Evolutionary conservation across 2,888 invertebrate species (phyloP).

Genomic region (Mythimna pallens): DNA sequence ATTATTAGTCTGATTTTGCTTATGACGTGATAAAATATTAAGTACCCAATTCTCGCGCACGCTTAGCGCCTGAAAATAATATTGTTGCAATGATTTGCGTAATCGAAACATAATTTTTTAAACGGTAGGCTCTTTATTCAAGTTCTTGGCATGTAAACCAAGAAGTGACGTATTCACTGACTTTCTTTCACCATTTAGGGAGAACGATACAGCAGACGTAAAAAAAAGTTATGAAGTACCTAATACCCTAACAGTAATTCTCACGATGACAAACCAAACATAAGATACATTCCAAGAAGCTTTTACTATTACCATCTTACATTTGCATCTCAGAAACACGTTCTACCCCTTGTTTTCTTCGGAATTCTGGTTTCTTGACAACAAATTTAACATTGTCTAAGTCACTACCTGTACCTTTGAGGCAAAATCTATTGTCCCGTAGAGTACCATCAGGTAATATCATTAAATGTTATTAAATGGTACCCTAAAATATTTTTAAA

Average conservation of each 20-base stretch:
- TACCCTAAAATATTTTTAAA: conserved; percentile 12
- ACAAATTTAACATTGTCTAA: conserved; percentile 41
- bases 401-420: conserved; percentile 57
- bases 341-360: conserved; percentile 27
- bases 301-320: conserved; percentile 43
- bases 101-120: conserved; percentile 23
- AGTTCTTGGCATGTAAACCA: no score
- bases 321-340: conserved; percentile 41
- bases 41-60: neutral
- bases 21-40: no score
- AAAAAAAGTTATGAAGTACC: conserved; percentile 28
- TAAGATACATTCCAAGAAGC: conserved; percentile 51
- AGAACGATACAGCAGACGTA: conserved; percentile 3
- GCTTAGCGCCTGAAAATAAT: conserved; percentile 46
- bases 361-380: conserved; percentile 24
- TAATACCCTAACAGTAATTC: conserved; percentile 42
- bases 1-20: no score
- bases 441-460: conserved; percentile 53
- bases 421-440: conserved; percentile 50
- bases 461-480: conserved; percentile 47
- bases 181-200: conserved; percentile 11
- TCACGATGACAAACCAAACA: conserved; percentile 49
- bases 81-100: conserved; percentile 47
- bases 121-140: conserved; percentile 19
- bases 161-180: neutral